A percentile compares a stretch with the other conserved stretches of the same genome.
These are phyloP conservation scores for Candoia aspera DNA, from an alignment of 2,113 vertebrate species.

Conservation along the genomic window DNA sequence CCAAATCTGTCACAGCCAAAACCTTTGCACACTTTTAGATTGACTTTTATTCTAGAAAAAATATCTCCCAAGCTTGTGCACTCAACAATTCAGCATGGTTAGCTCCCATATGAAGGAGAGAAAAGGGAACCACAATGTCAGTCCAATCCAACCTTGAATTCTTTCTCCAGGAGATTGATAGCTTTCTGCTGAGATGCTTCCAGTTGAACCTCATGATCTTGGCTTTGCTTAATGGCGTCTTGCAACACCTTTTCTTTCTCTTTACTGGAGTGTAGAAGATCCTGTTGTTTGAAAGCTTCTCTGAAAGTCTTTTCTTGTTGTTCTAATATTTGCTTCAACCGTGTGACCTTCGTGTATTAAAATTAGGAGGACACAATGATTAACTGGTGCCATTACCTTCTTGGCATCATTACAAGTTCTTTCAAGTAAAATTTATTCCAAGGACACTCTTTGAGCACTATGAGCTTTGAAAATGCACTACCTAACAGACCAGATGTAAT, in stretches of 20 bases:
- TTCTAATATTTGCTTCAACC: constrained; percentile 69
- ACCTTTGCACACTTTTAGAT: background rate
- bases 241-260: constrained; percentile 83
- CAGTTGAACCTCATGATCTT: constrained; percentile 74
- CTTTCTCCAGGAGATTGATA: constrained; percentile 69
- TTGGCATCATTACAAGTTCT: background rate
- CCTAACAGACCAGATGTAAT: background rate
- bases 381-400: constrained; percentile 1
- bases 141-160: constrained; percentile 79
- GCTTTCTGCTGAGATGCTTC: constrained; percentile 73
- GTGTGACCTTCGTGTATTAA: constrained; percentile 63
- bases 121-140: background rate
- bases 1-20: background rate
- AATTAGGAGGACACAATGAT: constrained; percentile 34
- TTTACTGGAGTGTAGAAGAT: constrained; percentile 67
- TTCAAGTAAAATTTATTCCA: background rate
- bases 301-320: constrained; percentile 62
- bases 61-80: background rate
- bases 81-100: background rate
- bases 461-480: background rate
- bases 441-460: background rate
- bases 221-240: constrained; percentile 80
- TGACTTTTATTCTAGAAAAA: background rate
- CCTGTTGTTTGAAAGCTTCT: constrained; percentile 70
- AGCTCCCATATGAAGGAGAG: background rate